Conservation (phyloP, 1,140 invertebrate species). For the Pristionchus pacificus region DNA sequence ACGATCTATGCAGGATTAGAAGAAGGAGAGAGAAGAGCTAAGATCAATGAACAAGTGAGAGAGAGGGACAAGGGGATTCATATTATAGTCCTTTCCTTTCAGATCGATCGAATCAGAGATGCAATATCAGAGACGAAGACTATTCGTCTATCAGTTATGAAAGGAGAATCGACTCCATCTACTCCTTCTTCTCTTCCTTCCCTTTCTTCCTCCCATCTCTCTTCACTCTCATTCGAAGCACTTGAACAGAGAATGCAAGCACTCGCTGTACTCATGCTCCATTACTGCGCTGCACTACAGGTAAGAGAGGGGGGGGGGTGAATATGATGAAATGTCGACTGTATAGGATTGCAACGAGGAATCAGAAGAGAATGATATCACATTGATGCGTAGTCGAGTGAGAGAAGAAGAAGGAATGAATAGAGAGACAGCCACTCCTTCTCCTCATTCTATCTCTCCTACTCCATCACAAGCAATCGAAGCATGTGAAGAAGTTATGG, state of each 20-base stretch:
- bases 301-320: slow-evolving; percentile 13
- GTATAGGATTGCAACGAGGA: slow-evolving; percentile 54
- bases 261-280: slow-evolving; percentile 75
- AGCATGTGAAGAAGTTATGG: not conserved
- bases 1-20: slow-evolving; percentile 67
- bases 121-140: slow-evolving; percentile 68
- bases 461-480: not conserved
- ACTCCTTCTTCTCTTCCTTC: no score
- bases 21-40: slow-evolving; percentile 53
- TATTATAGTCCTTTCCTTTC: slow-evolving; percentile 44
- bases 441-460: not conserved
- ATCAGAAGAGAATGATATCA: not conserved
- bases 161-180: not conserved
- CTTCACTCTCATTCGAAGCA: slow-evolving; percentile 60
- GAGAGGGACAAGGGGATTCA: no score
- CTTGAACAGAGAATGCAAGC: slow-evolving; percentile 66
- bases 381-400: no score
- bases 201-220: no score
- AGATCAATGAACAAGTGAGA: slow-evolving; percentile 59
- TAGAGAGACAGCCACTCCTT: not conserved
- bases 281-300: slow-evolving; percentile 77
- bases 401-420: no score
- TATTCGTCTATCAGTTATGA: slow-evolving; percentile 68
- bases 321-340: slow-evolving; percentile 62
- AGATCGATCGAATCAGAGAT: slow-evolving; percentile 31